Base-by-base conservation (phyloP, 2,888 invertebrate species). In the Diachrysia chrysitis region DNA sequence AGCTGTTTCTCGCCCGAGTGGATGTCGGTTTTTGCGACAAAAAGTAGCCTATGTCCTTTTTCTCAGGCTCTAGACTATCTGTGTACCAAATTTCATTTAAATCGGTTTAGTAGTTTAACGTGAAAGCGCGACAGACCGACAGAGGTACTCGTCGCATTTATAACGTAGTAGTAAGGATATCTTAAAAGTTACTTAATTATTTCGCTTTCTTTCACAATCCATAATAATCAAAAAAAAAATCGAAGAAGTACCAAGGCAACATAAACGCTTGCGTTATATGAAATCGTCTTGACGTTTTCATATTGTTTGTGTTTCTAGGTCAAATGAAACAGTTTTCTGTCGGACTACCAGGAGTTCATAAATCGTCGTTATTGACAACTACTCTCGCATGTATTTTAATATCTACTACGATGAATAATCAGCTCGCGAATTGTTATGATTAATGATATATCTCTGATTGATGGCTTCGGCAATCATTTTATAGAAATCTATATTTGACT, bases 371-470 rank as follows among this genome's bases (percentile, higher is more conserved):
- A 16, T 23, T 42, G 29, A 69, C 16, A 6, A 9, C 54, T 60
- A 7, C 14, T 25, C 17, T 55, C 46, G 62, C 72, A 76, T 60
- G 66, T 60, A 72, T 69, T 69, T 69, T 69, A 64, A 74, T 64
- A 74, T 60, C 42, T 63, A 66, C 60, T 66, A 32, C 56, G 53
- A 54, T 29, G 62, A 60, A 72, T 66, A 42, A 66, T n/a, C 58
- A 63, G 60, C 66, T 71, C 53, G 46, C 58, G 60, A 67, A 74
- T 67, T 71, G 75, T 51, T 21, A 51, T 79, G 79, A 77, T 79
- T 76, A 76, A 77, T 79, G 68, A 64, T 37, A 65, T 63, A 71
- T 64, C 53, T 55, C 51, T 78, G 77, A 79, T 79, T 76, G 76
- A 78, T 78, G 42, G 60, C 63, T 73, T 55, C 19, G 62, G 51